Evolutionary conservation across 1,140 invertebrate species (phyloP), one percentile per base, ranked within the genome.

Genomic region (Solenopsis invicta): DNA sequence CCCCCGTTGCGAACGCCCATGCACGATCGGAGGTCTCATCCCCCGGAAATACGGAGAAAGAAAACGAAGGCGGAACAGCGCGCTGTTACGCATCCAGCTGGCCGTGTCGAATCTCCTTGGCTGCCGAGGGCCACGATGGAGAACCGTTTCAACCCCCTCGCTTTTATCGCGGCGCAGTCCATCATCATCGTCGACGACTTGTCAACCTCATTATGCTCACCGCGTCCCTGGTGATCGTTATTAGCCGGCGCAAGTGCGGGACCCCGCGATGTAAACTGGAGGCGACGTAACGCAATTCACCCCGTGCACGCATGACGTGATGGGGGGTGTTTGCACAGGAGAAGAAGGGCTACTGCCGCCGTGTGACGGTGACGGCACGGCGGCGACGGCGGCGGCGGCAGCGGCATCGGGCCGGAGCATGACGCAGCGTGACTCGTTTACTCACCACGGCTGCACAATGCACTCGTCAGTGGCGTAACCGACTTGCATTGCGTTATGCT

Each of bases 401-500:
- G 76, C 89, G 85, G 76, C 64, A 76, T 87, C 86, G 85, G 78
- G 81, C 90, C 80, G 82, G 88, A 92, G 91, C 91, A 89, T 94
- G 94, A 94, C 93, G 90, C 91, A 93, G 93, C 93, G 93, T 94
- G 94, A 94, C 92, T 94, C 90, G 93, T 91, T 94, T 94, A 93
- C 86, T 92, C 88, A 89, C 72, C 66, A 75, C 77, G 80, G 80
- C 89, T 78, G 87, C 90, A 94, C 92, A 94, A 94, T 94, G 89
- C 86, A 91, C 92, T 93, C 92, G 92, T 94, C 93, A 93, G 90
- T 85, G 72, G 81, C 81, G 85, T 87, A 85, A 85, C 72, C 81
- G 80, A 54, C 80, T 84, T 61, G 80, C 80, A 50, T 74, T 74
- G 69, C 67, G 69, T 84, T 72, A 72, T 29, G 34, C 48, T 52